Conservation (phyloP, 2,797 vertebrate species). For the Neoniphon sammara region DNA sequence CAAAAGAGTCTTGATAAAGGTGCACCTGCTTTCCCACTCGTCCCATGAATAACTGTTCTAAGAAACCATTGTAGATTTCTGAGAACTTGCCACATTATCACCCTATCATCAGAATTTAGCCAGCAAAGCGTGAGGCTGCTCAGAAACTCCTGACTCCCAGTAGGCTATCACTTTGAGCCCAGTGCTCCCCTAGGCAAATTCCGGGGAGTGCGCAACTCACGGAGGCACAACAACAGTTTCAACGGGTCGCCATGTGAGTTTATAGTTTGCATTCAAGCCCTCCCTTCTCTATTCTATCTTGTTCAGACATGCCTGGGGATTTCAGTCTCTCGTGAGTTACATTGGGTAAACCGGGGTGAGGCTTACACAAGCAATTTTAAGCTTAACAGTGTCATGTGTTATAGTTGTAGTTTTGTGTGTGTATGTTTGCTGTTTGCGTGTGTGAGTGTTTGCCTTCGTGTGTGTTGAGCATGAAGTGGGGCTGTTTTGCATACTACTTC, state of each 20-base stretch:
- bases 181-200: conserved; percentile 51
- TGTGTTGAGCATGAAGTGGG: conserved; percentile 38
- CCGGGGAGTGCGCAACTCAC: conserved; percentile 35
- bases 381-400: conserved; percentile 36
- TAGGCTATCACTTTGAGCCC: conserved; percentile 41
- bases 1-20: conserved; percentile 27
- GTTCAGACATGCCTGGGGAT: conserved; percentile 61
- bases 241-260: conserved; percentile 31
- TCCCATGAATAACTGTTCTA: conserved; percentile 31
- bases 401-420: conserved; percentile 17
- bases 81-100: conserved; percentile 12
- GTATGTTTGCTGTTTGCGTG: conserved; percentile 18
- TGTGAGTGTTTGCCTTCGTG: conserved; percentile 34
- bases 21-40: conserved; percentile 12
- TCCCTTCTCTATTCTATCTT: conserved; percentile 40
- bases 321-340: conserved; percentile 46
- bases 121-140: conserved; percentile 50
- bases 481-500: conserved; percentile 32
- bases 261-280: conserved; percentile 46
- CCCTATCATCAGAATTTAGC: conserved; percentile 42
- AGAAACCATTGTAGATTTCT: conserved; percentile 37
- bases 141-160: conserved; percentile 26
- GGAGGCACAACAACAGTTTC: conserved; percentile 38
- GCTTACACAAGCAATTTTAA: conserved; percentile 27
- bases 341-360: conserved; percentile 45